These are phyloP conservation scores for Miniopterus natalensis DNA, from an alignment of 2,113 vertebrate genomes.

Conservation along the genomic window DNA sequence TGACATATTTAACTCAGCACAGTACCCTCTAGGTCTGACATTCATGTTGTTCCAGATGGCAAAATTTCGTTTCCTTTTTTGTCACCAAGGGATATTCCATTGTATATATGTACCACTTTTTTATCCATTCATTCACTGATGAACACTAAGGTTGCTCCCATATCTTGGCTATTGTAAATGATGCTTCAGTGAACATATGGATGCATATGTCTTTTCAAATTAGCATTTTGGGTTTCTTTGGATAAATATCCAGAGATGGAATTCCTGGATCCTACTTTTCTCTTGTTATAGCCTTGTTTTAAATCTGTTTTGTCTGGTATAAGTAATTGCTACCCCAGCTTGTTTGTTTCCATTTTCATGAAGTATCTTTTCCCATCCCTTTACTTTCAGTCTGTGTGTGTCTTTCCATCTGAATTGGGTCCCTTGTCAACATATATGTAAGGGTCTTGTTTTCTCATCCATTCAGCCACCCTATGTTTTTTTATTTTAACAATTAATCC, in stretches of 20 bases:
- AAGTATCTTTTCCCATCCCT: not conserved
- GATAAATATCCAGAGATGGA: not conserved
- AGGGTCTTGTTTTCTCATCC: not conserved
- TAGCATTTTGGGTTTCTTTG: not conserved
- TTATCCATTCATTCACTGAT: not conserved
- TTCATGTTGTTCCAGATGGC: not conserved
- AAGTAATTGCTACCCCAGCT: not conserved
- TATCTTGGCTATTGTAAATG: not conserved
- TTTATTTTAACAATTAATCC: not conserved
- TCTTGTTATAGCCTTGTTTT: not conserved
- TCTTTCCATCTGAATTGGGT: not conserved
- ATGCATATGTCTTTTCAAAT: not conserved
- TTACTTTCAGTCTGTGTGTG: not conserved
- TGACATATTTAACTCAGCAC: not conserved
- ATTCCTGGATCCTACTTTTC: not conserved
- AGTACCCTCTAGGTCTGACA: not conserved
- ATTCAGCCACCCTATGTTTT: not conserved
- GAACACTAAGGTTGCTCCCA: not conserved
- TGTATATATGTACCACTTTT: not conserved
- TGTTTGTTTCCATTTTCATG: not conserved
- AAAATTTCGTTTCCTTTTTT: not conserved
- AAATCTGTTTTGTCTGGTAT: not conserved
- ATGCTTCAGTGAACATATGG: not conserved
- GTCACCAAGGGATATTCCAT: not conserved
- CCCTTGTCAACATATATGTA: not conserved